A percentile compares a stretch with the other conserved stretches of the same genome.
Evolutionary conservation across 1,140 invertebrate species (phyloP).

Genomic region (Dreissena rostriformis): DNA sequence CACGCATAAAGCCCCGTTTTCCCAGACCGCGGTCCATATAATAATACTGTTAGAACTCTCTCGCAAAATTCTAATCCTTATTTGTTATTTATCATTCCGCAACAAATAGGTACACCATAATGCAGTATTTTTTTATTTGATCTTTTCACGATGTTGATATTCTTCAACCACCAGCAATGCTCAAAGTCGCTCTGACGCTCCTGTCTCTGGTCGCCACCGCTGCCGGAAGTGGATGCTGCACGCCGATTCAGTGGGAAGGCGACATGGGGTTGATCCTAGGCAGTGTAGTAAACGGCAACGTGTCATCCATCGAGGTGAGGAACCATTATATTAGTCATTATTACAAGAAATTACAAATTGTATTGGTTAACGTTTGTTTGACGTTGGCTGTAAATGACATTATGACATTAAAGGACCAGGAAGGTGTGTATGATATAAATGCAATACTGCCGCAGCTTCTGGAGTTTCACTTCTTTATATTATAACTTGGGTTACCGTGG

Average conservation of each 20-base stretch:
- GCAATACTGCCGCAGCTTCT: too few species aligned
- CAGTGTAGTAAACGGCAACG: neutral
- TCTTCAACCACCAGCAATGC: neutral
- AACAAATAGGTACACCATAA: neutral
- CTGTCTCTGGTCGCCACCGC: neutral
- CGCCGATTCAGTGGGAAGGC: slow-evolving; percentile 29
- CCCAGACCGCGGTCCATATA: neutral
- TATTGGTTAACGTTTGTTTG: too few species aligned
- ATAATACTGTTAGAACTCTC: neutral
- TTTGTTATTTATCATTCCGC: neutral
- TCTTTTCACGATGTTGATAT: neutral
- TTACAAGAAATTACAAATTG: too few species aligned
- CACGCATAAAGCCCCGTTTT: too few species aligned
- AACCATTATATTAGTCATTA: too few species aligned
- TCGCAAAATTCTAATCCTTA: neutral
- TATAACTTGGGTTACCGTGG: too few species aligned
- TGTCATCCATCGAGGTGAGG: slow-evolving; percentile 1
- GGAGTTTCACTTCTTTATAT: too few species aligned
- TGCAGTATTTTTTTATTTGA: neutral
- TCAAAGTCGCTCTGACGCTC: neutral
- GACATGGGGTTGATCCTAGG: slow-evolving; percentile 35
- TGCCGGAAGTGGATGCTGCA: slow-evolving; percentile 8
- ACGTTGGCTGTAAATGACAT: too few species aligned
- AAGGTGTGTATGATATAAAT: too few species aligned
- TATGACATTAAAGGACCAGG: too few species aligned